phyloP scores from a whole-genome alignment of 2,113 vertebrate genomes.

The Eulemur rufifrons region DNA sequence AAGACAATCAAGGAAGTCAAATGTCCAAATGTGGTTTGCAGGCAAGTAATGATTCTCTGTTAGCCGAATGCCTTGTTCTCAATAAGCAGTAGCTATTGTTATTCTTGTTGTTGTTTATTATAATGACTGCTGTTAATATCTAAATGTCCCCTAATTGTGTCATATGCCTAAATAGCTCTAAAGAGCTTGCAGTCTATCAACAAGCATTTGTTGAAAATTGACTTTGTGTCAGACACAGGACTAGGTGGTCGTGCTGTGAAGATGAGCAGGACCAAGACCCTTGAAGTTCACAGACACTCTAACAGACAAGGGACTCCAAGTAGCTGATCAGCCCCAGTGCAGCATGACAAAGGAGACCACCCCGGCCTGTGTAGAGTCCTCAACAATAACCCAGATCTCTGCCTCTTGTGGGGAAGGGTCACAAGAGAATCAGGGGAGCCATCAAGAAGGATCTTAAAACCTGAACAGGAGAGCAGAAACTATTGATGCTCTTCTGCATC shows the following conservation, averaged over 20 bases:
- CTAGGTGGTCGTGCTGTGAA: neutral
- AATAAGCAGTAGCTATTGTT: neutral
- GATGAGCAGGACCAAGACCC: neutral
- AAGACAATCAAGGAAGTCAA: neutral
- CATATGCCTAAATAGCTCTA: neutral
- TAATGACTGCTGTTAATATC: neutral
- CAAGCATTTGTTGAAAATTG: neutral
- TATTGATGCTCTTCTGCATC: neutral
- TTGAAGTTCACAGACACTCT: neutral
- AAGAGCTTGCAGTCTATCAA: neutral
- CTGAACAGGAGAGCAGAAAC: neutral
- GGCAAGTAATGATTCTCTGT: neutral
- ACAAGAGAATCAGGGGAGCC: neutral
- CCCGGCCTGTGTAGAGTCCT: neutral
- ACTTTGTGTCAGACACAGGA: neutral
- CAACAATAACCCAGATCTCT: neutral
- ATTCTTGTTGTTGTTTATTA: neutral
- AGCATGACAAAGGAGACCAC: rapidly evolving
- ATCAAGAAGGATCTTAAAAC: neutral
- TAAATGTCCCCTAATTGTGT: neutral
- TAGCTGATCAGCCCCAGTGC: neutral
- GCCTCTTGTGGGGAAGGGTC: neutral
- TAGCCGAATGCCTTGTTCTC: neutral
- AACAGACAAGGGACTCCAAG: rapidly evolving
- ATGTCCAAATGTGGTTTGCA: neutral